phyloP scores from a whole-genome alignment of 2,888 invertebrate species.

The Harpagoxenus sublaevis region DNA sequence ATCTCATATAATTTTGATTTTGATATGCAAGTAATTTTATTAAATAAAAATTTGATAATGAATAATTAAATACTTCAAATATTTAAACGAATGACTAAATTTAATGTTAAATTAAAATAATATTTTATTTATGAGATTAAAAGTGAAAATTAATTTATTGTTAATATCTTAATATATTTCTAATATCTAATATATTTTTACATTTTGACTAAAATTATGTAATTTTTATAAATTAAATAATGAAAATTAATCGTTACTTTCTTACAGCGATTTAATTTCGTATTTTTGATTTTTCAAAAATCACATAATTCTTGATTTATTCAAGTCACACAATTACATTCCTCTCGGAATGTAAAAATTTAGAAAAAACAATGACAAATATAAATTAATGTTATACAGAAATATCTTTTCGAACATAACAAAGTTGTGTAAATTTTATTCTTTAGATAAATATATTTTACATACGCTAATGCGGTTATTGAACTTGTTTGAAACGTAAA shows the following conservation, averaged over 20 bases:
- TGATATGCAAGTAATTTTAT: neutral
- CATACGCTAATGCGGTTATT: neutral
- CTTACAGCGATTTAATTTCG: neutral
- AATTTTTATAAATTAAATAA: neutral
- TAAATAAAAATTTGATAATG: neutral
- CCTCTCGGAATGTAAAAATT: neutral
- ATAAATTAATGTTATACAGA: neutral
- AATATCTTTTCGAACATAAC: neutral
- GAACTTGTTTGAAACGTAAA: neutral
- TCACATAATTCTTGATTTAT: neutral
- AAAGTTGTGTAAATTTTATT: neutral
- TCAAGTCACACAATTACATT: neutral
- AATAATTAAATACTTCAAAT: neutral
- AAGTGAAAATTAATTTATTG: neutral
- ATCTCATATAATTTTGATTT: neutral
- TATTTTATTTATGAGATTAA: neutral
- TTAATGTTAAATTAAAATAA: neutral
- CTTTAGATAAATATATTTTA: neutral
- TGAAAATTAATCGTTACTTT: neutral
- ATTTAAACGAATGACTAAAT: neutral
- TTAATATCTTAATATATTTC: neutral
- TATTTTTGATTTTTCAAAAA: neutral
- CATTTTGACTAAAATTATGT: neutral
- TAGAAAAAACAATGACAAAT: neutral
- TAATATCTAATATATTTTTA: neutral